Evolutionary conservation across 2,113 vertebrate genomes (phyloP).

Genomic region (Pleuronectes platessa): DNA sequence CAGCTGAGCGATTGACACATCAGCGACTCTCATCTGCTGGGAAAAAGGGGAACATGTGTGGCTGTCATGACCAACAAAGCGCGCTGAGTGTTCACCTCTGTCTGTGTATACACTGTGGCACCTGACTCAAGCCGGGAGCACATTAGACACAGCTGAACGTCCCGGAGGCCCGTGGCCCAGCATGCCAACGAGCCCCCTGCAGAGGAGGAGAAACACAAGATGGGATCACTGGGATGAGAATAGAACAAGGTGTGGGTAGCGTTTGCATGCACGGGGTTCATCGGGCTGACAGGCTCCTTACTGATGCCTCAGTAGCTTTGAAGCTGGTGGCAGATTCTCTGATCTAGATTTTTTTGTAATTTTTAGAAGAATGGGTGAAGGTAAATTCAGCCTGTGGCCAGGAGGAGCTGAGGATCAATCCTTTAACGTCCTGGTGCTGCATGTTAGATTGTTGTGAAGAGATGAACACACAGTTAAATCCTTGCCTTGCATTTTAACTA

Average conservation of each 20-base stretch:
- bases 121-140: constrained; percentile 28
- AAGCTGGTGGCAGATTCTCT: too few species aligned
- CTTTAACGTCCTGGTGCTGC: too few species aligned
- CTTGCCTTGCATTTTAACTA: too few species aligned
- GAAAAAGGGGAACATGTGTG: constrained; percentile 27
- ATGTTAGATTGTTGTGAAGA: too few species aligned
- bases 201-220: constrained; percentile 20
- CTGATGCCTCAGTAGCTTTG: constrained; percentile 19
- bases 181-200: constrained; percentile 34
- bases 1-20: constrained; percentile 47
- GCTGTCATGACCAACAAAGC: constrained; percentile 22
- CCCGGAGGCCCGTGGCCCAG: constrained; percentile 21
- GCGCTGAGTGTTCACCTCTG: constrained; percentile 33
- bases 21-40: constrained; percentile 29
- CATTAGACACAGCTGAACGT: constrained; percentile 48
- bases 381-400: not conserved
- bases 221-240: constrained; percentile 25
- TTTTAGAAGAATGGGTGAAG: too few species aligned
- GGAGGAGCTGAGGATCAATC: not conserved
- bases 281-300: constrained; percentile 40
- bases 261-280: constrained; percentile 22
- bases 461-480: too few species aligned
- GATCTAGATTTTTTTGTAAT: too few species aligned
- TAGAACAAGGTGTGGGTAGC: constrained; percentile 28
- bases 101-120: constrained; percentile 44